Evolutionary conservation across 53 echinoderm and acorn worm genomes (phyloP), one percentile per base, ranked within the genome.

Genomic region (Stichopus horrens): DNA sequence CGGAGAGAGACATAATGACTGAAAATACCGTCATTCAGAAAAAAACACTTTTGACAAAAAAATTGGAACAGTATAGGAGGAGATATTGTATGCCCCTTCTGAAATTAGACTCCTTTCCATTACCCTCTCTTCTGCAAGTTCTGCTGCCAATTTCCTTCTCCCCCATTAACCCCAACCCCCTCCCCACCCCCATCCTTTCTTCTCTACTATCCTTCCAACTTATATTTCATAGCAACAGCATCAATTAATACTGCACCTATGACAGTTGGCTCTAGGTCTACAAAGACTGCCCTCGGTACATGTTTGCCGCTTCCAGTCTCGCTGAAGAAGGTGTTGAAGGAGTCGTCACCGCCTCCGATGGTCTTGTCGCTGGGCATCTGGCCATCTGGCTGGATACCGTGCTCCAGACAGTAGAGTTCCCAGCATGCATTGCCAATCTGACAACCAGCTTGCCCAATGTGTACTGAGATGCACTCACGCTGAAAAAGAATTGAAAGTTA

Each of bases 191-290:
- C 37, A 37, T 37, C 37, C 37, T 2, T 37, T 37, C 37, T 37
- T 37, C 37, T 37, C 37, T 37, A 37, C 37, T 37, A 37, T 37
- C 37, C 37, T 37, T 37, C 37, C 37, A 37, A 37, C 37, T 37
- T 37, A 37, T 37, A 37, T 2, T 37, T 2, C 37, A 37, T 37
- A 37, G 37, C 37, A 37, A 37, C 37, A 37, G 37, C 37, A 37
- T 37, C 37, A 63, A 63, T 7, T 10, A 63, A 63, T 63, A 16
- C 10, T 63, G 82, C 52, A 89, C 89, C 91, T 9, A 91, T 75
- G 21, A 91, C 91, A 6, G 88, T 89, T 6, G 91, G 88, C 16
- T 91, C 91, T 0, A 91, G 88, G 88, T 91, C 91, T 8, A 91
- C 91, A 65, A 91, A 91, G 83, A 91, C 89, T n/a, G 74, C 81